phyloP scores from a whole-genome alignment of 2,797 vertebrate genomes.

The Thripadectes ignobilis region DNA sequence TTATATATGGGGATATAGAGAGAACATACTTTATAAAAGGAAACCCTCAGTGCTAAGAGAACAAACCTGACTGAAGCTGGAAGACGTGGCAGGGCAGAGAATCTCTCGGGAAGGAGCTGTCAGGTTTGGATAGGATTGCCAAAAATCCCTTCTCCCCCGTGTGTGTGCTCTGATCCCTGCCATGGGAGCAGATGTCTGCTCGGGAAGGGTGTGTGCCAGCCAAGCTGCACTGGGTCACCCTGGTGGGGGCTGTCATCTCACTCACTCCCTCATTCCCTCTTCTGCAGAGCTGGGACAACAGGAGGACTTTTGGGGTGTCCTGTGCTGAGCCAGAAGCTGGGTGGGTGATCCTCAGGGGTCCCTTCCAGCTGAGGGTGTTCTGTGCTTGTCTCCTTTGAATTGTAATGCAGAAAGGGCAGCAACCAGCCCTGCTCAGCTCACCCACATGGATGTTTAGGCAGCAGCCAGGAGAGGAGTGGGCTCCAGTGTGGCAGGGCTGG shows the following conservation, averaged over 20 bases:
- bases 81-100: neutral
- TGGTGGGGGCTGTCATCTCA: neutral
- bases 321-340: neutral
- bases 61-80: neutral
- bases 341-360: neutral
- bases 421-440: accelerated
- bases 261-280: neutral
- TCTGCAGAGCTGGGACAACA: neutral
- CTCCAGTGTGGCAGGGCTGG: neutral
- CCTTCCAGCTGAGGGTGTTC: neutral
- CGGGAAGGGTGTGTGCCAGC: neutral
- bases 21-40: neutral
- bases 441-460: accelerated
- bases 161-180: neutral
- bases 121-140: neutral
- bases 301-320: neutral
- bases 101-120: neutral
- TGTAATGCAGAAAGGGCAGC: neutral
- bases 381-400: neutral
- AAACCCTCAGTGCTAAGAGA: neutral
- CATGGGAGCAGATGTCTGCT: accelerated
- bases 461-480: neutral
- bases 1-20: neutral
- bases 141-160: accelerated
- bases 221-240: neutral